Evolutionary conservation across 1,140 invertebrate genomes (phyloP).

Genomic region (Venturia canescens): DNA sequence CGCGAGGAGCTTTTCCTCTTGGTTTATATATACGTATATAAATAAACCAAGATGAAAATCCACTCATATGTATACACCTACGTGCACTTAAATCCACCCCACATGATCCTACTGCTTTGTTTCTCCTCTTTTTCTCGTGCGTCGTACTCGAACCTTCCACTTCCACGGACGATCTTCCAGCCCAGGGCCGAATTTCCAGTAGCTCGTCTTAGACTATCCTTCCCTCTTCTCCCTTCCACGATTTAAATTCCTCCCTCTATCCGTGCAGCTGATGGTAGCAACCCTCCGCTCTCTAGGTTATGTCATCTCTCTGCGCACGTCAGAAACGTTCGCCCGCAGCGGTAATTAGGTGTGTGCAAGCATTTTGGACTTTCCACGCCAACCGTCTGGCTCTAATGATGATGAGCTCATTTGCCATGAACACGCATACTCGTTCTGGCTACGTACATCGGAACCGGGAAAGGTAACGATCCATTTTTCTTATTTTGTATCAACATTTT

Average conservation of each 20-base stretch:
- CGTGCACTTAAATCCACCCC: not conserved
- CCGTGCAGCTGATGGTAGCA: not conserved
- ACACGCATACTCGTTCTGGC: not conserved
- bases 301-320: constrained; percentile 49
- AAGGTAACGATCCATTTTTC: not conserved
- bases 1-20: too few relatives aligned
- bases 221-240: not conserved
- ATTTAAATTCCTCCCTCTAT: constrained; percentile 9
- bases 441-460: not conserved
- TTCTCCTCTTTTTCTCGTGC: not conserved
- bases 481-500: too few relatives aligned
- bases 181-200: not conserved
- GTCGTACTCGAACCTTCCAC: not conserved
- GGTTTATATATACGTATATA: too few relatives aligned
- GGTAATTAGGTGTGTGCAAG: constrained; percentile 61
- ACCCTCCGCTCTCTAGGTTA: not conserved
- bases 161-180: not conserved
- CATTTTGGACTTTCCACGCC: not conserved
- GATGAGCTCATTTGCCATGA: constrained; percentile 62
- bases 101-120: not conserved
- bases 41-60: too few relatives aligned
- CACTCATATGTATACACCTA: not conserved
- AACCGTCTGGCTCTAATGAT: constrained; percentile 60
- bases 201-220: not conserved
- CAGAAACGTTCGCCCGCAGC: constrained; percentile 53